Percentiles rank a stretch among this genome's conserved stretches.
These are phyloP conservation scores for Bombus consobrinus DNA, from an alignment of 1,140 invertebrate genomes.

Conservation along the genomic window DNA sequence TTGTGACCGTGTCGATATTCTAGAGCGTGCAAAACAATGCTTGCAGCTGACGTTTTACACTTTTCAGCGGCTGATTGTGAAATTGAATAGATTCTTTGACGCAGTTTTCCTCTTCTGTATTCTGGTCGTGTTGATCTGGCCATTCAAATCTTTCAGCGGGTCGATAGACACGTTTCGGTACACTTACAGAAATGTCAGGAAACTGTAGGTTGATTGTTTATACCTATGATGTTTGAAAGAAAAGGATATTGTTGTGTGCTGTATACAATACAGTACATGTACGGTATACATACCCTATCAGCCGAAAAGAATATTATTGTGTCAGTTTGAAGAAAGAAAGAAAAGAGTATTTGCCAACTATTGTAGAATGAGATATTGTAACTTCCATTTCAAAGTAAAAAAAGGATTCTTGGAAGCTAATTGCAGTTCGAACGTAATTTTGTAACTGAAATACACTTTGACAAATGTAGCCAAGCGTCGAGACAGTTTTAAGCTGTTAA, in stretches of 20 bases:
- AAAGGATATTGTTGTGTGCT: not conserved
- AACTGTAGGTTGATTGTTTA: not conserved
- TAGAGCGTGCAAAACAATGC: conserved; percentile 32
- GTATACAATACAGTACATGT: not conserved
- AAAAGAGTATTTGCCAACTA: not conserved
- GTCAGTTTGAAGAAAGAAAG: not conserved
- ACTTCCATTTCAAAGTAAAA: not conserved
- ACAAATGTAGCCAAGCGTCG: no score
- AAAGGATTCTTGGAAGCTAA: not conserved
- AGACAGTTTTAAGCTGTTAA: no score
- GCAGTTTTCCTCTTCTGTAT: conserved; percentile 41
- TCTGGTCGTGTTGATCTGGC: conserved; percentile 21
- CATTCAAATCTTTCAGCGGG: not conserved
- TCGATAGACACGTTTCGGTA: not conserved
- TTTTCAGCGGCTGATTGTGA: conserved; percentile 58
- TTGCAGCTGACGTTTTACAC: conserved; percentile 73
- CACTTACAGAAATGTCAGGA: not conserved
- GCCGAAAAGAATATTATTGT: not conserved
- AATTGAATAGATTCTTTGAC: conserved; percentile 49
- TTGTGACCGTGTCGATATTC: conserved; percentile 64
- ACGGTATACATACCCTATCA: not conserved
- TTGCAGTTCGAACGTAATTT: no score
- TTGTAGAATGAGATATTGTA: no score
- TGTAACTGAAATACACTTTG: no score
- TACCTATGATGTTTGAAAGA: not conserved